A percentile compares a stretch with the other conserved stretches of the same genome.
phyloP scores from a whole-genome alignment of 2,797 vertebrate species.

The Perodicticus potto region DNA sequence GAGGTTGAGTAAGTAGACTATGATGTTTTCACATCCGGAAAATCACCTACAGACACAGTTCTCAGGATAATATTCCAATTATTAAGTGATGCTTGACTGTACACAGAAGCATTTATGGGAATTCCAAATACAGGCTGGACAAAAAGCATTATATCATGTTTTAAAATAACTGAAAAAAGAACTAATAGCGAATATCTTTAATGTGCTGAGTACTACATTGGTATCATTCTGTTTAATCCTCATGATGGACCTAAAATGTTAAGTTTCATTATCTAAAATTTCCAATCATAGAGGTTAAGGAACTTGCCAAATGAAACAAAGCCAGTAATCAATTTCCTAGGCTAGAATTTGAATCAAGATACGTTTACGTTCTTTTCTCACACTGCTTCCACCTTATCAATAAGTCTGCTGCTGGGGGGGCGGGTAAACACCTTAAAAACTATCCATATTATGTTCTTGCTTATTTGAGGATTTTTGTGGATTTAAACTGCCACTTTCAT shows the following conservation, averaged over 20 bases:
- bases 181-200: not conserved
- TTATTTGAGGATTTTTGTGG: not conserved
- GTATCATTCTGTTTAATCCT: not conserved
- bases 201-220: not conserved
- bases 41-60: not conserved
- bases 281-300: not conserved
- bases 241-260: not conserved
- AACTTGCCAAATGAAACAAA: constrained; percentile 36
- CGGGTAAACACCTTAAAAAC: not conserved
- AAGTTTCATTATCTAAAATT: constrained; percentile 23
- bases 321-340: not conserved
- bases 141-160: not conserved
- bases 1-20: not conserved
- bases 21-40: not conserved
- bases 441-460: not conserved
- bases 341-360: constrained; percentile 35
- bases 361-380: not conserved
- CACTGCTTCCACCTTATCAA: not conserved
- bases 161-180: not conserved
- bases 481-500: not conserved
- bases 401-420: not conserved
- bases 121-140: not conserved
- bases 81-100: not conserved
- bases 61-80: not conserved
- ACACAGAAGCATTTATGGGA: not conserved